Percentiles rank a stretch among this genome's conserved stretches.
These are phyloP conservation scores for Aleiodes alternator DNA, from an alignment of 2,888 invertebrate genomes.

Conservation along the genomic window DNA sequence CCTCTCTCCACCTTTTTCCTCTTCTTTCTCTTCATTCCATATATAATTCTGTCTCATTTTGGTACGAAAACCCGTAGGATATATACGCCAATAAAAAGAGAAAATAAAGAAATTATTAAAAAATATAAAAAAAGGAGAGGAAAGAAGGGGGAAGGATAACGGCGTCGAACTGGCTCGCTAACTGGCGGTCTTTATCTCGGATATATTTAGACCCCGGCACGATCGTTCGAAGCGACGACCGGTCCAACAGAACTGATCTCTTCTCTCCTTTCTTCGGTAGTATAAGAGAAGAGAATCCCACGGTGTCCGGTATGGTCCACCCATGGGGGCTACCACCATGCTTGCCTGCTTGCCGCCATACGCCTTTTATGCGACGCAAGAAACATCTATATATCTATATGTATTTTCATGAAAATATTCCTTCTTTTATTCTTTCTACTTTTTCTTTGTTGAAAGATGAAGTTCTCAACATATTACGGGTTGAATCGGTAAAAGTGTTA, in stretches of 20 bases:
- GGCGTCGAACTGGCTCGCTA: conserved; percentile 57
- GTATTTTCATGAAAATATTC: too few relatives aligned
- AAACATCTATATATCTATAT: conserved; percentile 2
- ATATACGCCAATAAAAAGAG: conserved; percentile 18
- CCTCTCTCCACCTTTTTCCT: conserved; percentile 18
- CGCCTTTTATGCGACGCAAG: conserved; percentile 25
- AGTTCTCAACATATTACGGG: too few relatives aligned
- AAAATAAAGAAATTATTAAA: conserved; percentile 15
- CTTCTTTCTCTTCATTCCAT: conserved; percentile 29
- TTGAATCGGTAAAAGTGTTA: too few relatives aligned
- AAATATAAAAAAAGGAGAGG: conserved; percentile 18
- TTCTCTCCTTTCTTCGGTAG: conserved; percentile 24
- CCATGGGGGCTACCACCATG: conserved; percentile 49
- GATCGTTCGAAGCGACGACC: conserved; percentile 57
- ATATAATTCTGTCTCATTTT: conserved; percentile 29
- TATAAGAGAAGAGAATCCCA: conserved; percentile 53
- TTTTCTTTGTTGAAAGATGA: too few relatives aligned
- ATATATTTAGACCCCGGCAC: conserved; percentile 58
- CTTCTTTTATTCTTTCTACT: too few relatives aligned
- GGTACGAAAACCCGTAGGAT: conserved; percentile 33
- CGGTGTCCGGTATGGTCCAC: conserved; percentile 59
- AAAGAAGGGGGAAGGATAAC: conserved; percentile 47
- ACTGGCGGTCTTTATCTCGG: conserved; percentile 60
- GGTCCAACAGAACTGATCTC: conserved; percentile 52
- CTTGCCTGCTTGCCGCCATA: conserved; percentile 43